Evolutionary conservation across 2,113 vertebrate genomes (phyloP), one percentile per base, ranked within the genome.

Genomic region (Balaenoptera acutorostrata): DNA sequence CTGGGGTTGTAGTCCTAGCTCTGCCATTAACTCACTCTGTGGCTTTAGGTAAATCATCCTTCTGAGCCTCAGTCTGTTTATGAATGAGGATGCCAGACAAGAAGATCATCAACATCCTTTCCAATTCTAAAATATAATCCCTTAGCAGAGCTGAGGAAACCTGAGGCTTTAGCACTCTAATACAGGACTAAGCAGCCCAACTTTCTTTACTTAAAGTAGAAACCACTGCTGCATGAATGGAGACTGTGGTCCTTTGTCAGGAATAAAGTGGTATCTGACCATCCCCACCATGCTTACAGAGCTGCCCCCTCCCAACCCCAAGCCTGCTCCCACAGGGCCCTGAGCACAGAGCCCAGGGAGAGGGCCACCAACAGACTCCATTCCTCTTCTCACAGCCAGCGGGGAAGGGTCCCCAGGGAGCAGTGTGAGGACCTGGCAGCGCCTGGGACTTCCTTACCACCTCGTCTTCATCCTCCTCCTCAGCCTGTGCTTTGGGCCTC

Each of bases 401-500:
- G 0, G 85, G 55, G 61, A 93, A 49, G 86, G 77, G 63, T 3
- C 78, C 94, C 95, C 80, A 31, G 46, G 44, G 18, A 59, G 82
- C 12, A 8, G 85, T 4, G 7, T 52, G 83, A 84, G 75, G 83
- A 85, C 49, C 3, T 5, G 46, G 88, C 93, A 94, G 86, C n/a
- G 75, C 63, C 69, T 8, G 80, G 44, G 80, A 72, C 77, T 21
- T 98, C 97, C 99, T 97, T 98, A 99, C 99, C 99, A 99, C 98
- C 97, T 99, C 99, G 1, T 99, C 99, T 96, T 99, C 99, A 74
- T 99, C 99, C 39, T 99, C 99, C 52, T 99, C 99, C n/a, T 99
- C 98, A 10, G 97, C 68, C 18, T 93, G 84, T 88, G 90, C 92
- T 78, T 0, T 97, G 83, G 97, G 85, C 72, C 96, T 98, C 1